Conservation (phyloP, 2,113 vertebrate genomes). For the Henicopernis longicauda region DNA sequence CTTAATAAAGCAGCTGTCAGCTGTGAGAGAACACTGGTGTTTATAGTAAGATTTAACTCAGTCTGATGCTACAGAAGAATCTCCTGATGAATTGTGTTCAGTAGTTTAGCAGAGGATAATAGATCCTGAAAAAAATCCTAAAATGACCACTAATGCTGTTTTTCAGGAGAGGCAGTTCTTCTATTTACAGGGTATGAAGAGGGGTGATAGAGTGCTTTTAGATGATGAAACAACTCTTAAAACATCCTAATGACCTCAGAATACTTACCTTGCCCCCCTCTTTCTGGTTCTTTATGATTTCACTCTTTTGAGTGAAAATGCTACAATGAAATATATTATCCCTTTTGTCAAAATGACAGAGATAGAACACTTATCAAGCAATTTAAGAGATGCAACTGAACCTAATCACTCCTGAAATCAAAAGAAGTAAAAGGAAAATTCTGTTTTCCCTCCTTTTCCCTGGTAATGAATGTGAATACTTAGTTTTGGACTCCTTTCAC, state of each 20-base stretch:
- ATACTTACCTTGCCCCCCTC: background rate
- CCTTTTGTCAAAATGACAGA: constrained; percentile 5
- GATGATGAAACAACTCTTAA: background rate
- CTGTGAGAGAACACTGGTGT: background rate
- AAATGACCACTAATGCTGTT: background rate
- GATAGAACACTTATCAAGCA: constrained; percentile 11
- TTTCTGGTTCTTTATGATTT: background rate
- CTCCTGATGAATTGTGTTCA: background rate
- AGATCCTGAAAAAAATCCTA: background rate
- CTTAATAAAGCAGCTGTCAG: background rate
- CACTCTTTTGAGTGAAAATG: constrained; percentile 2
- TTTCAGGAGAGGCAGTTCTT: background rate
- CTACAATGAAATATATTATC: constrained; percentile 17
- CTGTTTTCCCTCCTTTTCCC: background rate
- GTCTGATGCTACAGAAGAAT: background rate
- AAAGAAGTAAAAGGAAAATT: constrained; percentile 28
- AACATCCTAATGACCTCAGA: constrained; percentile 5
- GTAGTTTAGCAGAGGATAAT: background rate
- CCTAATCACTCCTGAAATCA: constrained; percentile 46
- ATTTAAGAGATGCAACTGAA: constrained; percentile 22
- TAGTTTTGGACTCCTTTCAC: background rate
- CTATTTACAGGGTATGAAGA: background rate
- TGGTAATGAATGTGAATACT: constrained; percentile 24
- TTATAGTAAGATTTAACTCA: background rate
- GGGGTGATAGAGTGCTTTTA: background rate